Conservation (phyloP, 2,888 invertebrate genomes). For the Dromius quadrimaculatus region DNA sequence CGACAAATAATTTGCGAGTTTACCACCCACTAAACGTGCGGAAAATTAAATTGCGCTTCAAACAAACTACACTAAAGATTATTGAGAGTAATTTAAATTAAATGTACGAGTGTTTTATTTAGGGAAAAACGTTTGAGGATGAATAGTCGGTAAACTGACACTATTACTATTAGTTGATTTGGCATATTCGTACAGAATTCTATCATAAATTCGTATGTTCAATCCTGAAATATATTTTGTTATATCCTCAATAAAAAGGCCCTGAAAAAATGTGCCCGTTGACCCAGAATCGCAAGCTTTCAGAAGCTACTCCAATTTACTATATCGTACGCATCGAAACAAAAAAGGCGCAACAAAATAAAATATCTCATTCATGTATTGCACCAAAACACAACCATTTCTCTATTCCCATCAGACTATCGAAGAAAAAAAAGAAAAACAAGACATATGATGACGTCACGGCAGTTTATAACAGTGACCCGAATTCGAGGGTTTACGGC, state of each 20-base stretch:
- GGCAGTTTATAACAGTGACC: constrained; percentile 47
- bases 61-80: too few relatives aligned
- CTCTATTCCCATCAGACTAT: neutral
- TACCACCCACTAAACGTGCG: neutral
- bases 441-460: constrained; percentile 39
- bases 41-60: constrained; percentile 3
- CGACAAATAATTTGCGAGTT: constrained; percentile 20
- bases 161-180: too few relatives aligned
- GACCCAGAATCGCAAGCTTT: neutral
- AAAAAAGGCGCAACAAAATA: constrained; percentile 17
- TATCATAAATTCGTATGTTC: too few relatives aligned
- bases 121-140: too few relatives aligned
- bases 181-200: too few relatives aligned
- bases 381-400: constrained; percentile 23
- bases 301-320: constrained; percentile 11
- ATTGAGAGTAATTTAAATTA: too few relatives aligned
- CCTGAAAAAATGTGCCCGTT: too few relatives aligned
- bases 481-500: constrained; percentile 41
- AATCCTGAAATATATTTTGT: too few relatives aligned
- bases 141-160: too few relatives aligned
- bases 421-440: constrained; percentile 1
- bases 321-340: neutral
- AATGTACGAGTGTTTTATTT: too few relatives aligned
- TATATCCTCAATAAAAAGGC: too few relatives aligned
- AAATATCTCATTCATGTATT: constrained; percentile 5